These are phyloP conservation scores for Hoplostethus atlanticus DNA, from an alignment of 2,797 vertebrate genomes.

Conservation along the genomic window DNA sequence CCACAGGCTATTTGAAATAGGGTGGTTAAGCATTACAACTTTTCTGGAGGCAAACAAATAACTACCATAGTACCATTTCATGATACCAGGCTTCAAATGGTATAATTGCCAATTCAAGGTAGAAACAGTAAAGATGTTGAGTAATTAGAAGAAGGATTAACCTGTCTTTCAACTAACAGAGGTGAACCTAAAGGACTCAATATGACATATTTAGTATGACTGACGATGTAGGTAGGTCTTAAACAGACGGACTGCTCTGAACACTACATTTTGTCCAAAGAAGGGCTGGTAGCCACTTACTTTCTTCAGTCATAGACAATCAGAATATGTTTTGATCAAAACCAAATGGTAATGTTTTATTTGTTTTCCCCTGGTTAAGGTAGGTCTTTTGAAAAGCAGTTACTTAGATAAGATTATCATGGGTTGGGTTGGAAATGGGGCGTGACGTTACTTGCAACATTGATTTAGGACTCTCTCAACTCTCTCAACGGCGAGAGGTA, in stretches of 20 bases:
- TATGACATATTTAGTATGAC: background rate
- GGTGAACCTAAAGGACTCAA: background rate
- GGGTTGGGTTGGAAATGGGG: conserved; percentile 2
- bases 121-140: background rate
- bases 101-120: background rate
- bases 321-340: background rate
- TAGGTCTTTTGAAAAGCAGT: conserved; percentile 25
- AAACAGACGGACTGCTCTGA: background rate
- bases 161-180: conserved; percentile 5
- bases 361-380: conserved; percentile 11
- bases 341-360: background rate
- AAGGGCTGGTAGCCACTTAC: background rate
- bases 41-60: background rate
- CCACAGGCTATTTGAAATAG: too few relatives aligned
- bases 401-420: conserved; percentile 28
- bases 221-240: background rate
- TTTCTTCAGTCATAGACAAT: background rate
- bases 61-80: background rate
- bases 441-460: conserved; percentile 18
- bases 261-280: background rate
- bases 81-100: too few relatives aligned
- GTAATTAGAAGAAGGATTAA: background rate
- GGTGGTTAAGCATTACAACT: too few relatives aligned
- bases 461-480: background rate
- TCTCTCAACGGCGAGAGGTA: background rate